Evolutionary conservation across 2,113 vertebrate species (phyloP).

Genomic region (Petromus typicus): DNA sequence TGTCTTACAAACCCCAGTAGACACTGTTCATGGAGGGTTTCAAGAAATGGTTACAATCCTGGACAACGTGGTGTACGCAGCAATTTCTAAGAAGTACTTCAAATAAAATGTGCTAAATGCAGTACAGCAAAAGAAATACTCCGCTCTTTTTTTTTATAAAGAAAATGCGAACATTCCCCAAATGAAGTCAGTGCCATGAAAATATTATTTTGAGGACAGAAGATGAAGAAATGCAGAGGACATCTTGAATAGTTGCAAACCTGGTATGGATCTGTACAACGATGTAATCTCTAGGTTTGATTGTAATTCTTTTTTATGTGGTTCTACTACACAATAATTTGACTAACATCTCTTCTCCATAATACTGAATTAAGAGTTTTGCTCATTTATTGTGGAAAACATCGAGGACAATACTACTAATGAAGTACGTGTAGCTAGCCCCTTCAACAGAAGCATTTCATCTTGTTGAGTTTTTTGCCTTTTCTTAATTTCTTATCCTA

Average conservation of each 20-base stretch:
- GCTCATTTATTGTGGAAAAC: conserved; percentile 20
- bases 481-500: conserved; percentile 27
- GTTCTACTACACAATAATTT: neutral
- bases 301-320: conserved; percentile 17
- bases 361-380: neutral
- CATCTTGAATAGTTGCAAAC: neutral
- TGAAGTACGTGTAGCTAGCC: neutral
- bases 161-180: conserved; percentile 72
- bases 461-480: neutral
- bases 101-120: conserved; percentile 84
- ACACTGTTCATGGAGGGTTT: conserved; percentile 40
- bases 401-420: neutral
- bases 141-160: conserved; percentile 80
- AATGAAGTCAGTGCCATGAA: neutral
- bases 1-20: neutral
- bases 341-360: neutral
- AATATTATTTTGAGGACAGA: conserved; percentile 39
- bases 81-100: conserved; percentile 84
- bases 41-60: conserved; percentile 86
- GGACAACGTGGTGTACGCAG: conserved; percentile 71
- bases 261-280: neutral
- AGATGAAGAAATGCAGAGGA: conserved; percentile 14
- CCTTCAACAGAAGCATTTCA: conserved; percentile 12
- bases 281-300: neutral
- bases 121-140: conserved; percentile 83